Conservation (phyloP, 2,888 invertebrate species). For the Tipula vernalis region DNA sequence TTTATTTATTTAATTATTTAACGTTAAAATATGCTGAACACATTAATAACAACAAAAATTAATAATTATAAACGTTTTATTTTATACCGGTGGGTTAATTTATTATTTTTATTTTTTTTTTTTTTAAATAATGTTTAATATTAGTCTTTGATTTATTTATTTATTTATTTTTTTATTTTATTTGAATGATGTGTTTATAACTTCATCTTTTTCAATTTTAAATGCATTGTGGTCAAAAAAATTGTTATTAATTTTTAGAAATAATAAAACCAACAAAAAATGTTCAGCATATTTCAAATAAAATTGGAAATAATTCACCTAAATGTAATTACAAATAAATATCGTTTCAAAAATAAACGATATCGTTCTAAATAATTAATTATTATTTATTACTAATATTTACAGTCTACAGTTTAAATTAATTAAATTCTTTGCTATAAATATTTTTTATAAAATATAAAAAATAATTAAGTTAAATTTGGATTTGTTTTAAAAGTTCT, state of each 20-base stretch:
- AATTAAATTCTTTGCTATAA: not conserved
- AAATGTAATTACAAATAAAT: not conserved
- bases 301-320: not conserved
- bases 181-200: not conserved
- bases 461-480: not conserved
- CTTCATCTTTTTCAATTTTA: not conserved
- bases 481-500: not conserved
- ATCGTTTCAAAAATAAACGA: not conserved
- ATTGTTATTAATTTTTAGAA: not conserved
- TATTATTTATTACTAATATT: not conserved
- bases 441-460: not conserved
- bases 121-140: not conserved
- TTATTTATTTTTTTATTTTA: not conserved
- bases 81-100: not conserved
- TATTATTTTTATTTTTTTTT: not conserved
- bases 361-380: not conserved
- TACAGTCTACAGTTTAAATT: not conserved
- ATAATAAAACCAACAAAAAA: not conserved
- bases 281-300: not conserved
- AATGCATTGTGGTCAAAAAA: not conserved
- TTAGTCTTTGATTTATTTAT: not conserved
- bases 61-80: not conserved
- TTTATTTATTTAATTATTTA: not conserved
- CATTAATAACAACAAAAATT: not conserved
- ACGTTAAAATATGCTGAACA: not conserved